A percentile compares a stretch with the other conserved stretches of the same genome.
Evolutionary conservation across 2,113 vertebrate species (phyloP).

Genomic region (Prietella phreatophila): DNA sequence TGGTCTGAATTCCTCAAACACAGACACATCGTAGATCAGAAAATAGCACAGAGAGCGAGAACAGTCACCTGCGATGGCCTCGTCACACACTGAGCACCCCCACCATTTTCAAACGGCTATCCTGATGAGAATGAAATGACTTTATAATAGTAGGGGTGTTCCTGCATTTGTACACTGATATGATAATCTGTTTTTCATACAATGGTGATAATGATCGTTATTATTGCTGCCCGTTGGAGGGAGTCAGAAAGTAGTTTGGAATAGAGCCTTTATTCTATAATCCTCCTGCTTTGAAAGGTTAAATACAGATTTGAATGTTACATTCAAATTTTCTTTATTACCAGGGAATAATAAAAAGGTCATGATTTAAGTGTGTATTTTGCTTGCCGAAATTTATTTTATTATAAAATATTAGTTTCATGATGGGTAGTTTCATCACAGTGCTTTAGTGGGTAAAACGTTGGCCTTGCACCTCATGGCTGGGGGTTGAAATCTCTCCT

Average conservation of each 20-base stretch:
- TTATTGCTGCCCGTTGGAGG: slow-evolving; percentile 73
- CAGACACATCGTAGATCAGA: slow-evolving; percentile 50
- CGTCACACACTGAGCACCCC: slow-evolving; percentile 62
- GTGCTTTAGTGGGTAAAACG: too few species aligned
- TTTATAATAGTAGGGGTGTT: slow-evolving; percentile 74
- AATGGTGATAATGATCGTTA: slow-evolving; percentile 80
- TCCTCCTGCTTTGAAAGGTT: slow-evolving; percentile 76
- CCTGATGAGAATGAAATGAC: slow-evolving; percentile 71
- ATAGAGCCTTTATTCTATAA: slow-evolving; percentile 74
- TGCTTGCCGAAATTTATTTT: slow-evolving; percentile 51
- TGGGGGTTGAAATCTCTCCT: too few species aligned
- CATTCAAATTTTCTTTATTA: slow-evolving; percentile 63
- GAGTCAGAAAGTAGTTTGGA: slow-evolving; percentile 68
- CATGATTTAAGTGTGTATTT: slow-evolving; percentile 70
- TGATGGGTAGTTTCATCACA: too few species aligned
- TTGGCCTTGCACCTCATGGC: too few species aligned
- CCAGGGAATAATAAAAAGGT: slow-evolving; percentile 60
- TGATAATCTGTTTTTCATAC: slow-evolving; percentile 78
- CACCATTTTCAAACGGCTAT: slow-evolving; percentile 58
- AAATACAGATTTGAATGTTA: slow-evolving; percentile 78
- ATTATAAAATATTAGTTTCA: not conserved
- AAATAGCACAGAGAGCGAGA: slow-evolving; percentile 51
- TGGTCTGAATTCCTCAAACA: slow-evolving; percentile 39
- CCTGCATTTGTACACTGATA: slow-evolving; percentile 74
- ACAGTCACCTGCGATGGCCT: slow-evolving; percentile 69